Evolutionary conservation across 2,797 vertebrate genomes (phyloP).

Genomic region (Carcharodon carcharias): DNA sequence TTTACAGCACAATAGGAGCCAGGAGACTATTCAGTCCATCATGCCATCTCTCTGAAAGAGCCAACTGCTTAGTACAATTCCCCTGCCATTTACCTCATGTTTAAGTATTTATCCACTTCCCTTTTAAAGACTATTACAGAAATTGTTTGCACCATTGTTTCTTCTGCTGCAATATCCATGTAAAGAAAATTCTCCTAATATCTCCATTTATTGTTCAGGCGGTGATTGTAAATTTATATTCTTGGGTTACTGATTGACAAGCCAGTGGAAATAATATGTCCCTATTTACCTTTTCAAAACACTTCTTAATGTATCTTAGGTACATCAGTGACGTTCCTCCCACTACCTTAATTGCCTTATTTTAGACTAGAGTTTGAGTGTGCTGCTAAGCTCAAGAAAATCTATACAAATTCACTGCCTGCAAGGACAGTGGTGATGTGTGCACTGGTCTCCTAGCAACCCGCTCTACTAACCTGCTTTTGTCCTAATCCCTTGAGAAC

Average conservation of each 20-base stretch:
- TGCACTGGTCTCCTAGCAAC: slow-evolving; percentile 71
- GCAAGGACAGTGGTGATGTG: slow-evolving; percentile 66
- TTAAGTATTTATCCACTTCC: background rate
- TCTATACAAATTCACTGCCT: slow-evolving; percentile 39
- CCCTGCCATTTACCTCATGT: background rate
- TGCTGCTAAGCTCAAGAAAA: background rate
- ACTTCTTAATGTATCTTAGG: background rate
- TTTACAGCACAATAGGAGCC: background rate
- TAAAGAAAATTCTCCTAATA: background rate
- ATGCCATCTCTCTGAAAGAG: background rate
- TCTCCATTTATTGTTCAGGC: background rate
- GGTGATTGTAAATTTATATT: background rate
- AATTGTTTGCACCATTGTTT: background rate
- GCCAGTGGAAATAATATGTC: background rate
- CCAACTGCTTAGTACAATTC: too few relatives aligned
- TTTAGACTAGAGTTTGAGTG: background rate
- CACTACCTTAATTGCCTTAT: background rate
- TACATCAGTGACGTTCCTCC: background rate
- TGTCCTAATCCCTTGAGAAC: slow-evolving; percentile 62
- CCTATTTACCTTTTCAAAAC: background rate
- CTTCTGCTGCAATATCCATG: background rate
- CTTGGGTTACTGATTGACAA: background rate
- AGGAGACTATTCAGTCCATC: background rate
- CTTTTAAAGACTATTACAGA: background rate
- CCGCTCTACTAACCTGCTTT: slow-evolving; percentile 68